Percentiles rank a stretch among this genome's conserved stretches.
phyloP scores from a whole-genome alignment of 2,888 invertebrate genomes.

The Apotomis capreana region DNA sequence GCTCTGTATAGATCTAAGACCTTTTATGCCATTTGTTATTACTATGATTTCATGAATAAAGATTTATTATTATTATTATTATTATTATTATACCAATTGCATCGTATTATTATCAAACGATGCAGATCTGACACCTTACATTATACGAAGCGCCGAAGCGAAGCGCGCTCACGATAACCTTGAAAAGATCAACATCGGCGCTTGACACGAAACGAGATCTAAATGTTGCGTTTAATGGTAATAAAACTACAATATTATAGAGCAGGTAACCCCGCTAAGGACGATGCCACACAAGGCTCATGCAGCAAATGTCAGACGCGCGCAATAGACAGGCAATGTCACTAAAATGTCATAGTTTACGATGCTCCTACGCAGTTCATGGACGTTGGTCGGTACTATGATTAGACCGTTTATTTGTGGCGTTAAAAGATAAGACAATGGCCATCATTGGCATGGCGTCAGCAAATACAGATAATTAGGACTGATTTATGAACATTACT shows the following conservation, averaged over 20 bases:
- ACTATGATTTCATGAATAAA: too few species aligned
- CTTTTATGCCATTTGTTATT: too few species aligned
- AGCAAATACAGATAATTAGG: neutral
- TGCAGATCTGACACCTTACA: neutral
- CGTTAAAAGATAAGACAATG: neutral
- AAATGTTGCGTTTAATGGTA: conserved; percentile 29
- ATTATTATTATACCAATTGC: too few species aligned
- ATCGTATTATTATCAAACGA: neutral
- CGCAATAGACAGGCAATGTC: conserved; percentile 65
- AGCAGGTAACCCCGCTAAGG: conserved; percentile 51
- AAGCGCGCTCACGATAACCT: conserved; percentile 20
- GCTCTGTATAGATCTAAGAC: too few species aligned
- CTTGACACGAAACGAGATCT: conserved; percentile 1
- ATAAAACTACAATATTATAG: conserved; percentile 58
- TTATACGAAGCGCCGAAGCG: neutral
- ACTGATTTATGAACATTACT: neutral
- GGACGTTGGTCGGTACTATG: conserved; percentile 50
- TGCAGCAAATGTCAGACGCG: conserved; percentile 61
- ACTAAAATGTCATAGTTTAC: conserved; percentile 77
- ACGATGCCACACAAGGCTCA: conserved; percentile 62
- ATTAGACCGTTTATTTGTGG: conserved; percentile 14
- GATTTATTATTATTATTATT: too few species aligned
- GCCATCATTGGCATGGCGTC: neutral
- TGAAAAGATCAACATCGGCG: conserved; percentile 16
- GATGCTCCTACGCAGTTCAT: conserved; percentile 67